Base-by-base conservation (phyloP, 2,113 vertebrate species). In the Bos indicus region DNA sequence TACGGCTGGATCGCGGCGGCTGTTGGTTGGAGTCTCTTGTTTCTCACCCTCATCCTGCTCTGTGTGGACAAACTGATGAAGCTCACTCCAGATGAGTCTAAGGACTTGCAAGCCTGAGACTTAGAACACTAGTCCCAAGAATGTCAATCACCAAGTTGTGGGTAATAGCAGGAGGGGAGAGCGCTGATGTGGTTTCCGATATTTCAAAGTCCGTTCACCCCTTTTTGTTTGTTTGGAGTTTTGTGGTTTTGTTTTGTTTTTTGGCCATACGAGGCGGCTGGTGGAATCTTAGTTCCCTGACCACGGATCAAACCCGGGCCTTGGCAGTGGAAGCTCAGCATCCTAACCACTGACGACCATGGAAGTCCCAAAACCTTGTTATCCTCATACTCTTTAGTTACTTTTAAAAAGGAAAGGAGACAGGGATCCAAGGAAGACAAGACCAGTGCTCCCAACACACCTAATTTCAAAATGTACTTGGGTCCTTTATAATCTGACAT, bases 1-100 rank as follows among this genome's bases (percentile, higher is more conserved):
- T 99, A 99, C 0, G 99, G 99, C 2, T 99, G 99, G 99, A 99
- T 99, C 0, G 98, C 99, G 0, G 99, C 99, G 0, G 99, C 99
- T 0, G 98, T 99, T 0, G 99, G 99, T 52, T 99, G 99, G 99
- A 99, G 99, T 30, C 98, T 99, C 62, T 99, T 99, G 99, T 99
- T 99, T 17, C 98, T 99, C 93, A 99, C 99, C 0, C 99, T 99
- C 78, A 99, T 99, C 98, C 97, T 99, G 96, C 98, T 99, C 96
- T 99, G 99, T 5, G 93, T 99, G 90, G 98, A 98, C 88, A 99
- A 99, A 91, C 60, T 99, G 91, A 98, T 40, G 56, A 99, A 98
- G 85, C 97, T 99, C 2, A 97, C 88, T 3, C 98, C 99, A 0
- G 99, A 99, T 0, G 99, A 99, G 52, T 97, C 98, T 95, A 99